Conservation (phyloP, 2,888 invertebrate species). For the Germaria angustata region DNA sequence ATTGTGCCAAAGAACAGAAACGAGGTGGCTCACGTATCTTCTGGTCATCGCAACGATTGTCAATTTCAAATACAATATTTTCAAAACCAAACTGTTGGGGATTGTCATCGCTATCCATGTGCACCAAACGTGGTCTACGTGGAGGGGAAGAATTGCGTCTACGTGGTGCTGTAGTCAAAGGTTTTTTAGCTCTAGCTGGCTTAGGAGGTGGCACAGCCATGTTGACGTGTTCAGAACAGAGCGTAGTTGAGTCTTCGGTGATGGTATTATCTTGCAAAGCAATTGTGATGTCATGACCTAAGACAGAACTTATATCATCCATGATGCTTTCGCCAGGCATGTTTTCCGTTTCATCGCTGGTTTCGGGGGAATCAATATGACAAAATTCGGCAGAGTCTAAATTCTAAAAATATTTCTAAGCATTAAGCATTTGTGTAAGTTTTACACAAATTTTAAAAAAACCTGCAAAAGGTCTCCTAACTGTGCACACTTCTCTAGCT, state of each 20-base stretch:
- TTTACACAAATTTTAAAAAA: neutral
- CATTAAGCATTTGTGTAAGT: neutral
- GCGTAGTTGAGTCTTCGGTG: conserved; percentile 86
- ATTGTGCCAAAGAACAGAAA: conserved; percentile 87
- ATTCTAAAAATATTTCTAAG: conserved; percentile 74
- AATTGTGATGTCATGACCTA: conserved; percentile 85
- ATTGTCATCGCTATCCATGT: conserved; percentile 79
- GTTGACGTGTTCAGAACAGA: conserved; percentile 81
- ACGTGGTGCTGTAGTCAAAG: conserved; percentile 71
- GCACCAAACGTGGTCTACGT: conserved; percentile 80
- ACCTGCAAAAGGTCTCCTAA: conserved; percentile 79
- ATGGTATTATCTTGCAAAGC: conserved; percentile 86
- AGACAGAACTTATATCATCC: conserved; percentile 88
- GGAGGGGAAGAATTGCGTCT: conserved; percentile 81
- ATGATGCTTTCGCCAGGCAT: conserved; percentile 89
- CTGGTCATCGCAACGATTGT: conserved; percentile 81
- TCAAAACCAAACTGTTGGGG: conserved; percentile 85
- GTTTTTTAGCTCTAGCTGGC: conserved; percentile 69
- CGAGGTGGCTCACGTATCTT: conserved; percentile 82
- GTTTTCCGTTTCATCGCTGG: conserved; percentile 87
- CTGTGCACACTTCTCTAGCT: conserved; percentile 72
- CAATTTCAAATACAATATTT: conserved; percentile 85
- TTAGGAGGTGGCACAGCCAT: conserved; percentile 54
- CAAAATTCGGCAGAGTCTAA: conserved; percentile 82
- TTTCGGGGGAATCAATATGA: conserved; percentile 91